Evolutionary conservation across 2,797 vertebrate genomes (phyloP).

Genomic region (Pangasius sanitwongsei): DNA sequence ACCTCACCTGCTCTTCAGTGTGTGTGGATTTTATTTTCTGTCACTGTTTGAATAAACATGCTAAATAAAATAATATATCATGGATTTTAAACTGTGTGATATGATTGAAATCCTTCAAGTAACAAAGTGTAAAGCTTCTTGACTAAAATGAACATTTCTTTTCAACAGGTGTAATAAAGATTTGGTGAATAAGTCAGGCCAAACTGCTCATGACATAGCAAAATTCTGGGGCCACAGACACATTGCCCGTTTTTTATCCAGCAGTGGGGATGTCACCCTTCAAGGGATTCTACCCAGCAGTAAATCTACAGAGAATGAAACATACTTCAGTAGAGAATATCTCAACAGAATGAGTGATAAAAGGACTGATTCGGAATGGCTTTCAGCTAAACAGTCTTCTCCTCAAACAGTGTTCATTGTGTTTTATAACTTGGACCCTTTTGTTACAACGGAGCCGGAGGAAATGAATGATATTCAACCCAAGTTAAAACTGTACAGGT

Average conservation of each 20-base stretch:
- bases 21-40: neutral
- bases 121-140: neutral
- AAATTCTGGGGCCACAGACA: conserved; percentile 92
- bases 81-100: neutral
- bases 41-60: neutral
- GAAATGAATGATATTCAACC: conserved; percentile 64
- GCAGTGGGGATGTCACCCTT: conserved; percentile 59
- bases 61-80: neutral
- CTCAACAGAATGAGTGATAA: conserved; percentile 86
- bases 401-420: conserved; percentile 82
- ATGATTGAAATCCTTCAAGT: neutral
- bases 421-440: conserved; percentile 85
- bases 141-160: neutral
- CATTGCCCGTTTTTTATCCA: conserved; percentile 77
- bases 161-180: conserved; percentile 81
- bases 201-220: conserved; percentile 89
- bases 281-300: conserved; percentile 64
- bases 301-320: conserved; percentile 68
- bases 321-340: conserved; percentile 85
- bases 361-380: conserved; percentile 82
- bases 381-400: conserved; percentile 75
- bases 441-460: conserved; percentile 69
- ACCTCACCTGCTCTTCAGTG: too few species aligned
- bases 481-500: conserved; percentile 77
- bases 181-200: conserved; percentile 81